Conservation (phyloP, 2,113 vertebrate genomes). For the Centrocercus urophasianus region DNA sequence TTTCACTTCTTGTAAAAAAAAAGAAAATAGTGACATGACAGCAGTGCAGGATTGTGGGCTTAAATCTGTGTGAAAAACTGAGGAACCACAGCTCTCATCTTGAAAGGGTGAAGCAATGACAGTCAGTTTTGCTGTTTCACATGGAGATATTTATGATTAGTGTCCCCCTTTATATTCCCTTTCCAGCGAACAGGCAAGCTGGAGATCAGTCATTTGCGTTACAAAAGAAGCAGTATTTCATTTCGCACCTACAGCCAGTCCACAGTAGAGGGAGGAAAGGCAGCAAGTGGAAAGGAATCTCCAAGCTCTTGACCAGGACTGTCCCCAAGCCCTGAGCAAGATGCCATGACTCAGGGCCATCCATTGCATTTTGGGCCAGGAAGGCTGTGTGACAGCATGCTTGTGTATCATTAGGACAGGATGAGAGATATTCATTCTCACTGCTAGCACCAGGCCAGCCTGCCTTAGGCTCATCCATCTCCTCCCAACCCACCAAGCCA, state of each 20-base stretch:
- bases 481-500: background rate
- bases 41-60: accelerated
- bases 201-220: background rate
- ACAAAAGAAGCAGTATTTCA: background rate
- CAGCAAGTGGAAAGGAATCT: background rate
- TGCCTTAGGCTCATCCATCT: background rate
- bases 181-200: accelerated
- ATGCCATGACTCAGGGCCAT: background rate
- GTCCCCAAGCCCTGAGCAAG: background rate
- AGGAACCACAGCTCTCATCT: background rate
- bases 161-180: background rate
- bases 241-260: accelerated
- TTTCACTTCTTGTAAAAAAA: background rate
- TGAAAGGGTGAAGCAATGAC: background rate
- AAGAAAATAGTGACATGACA: background rate
- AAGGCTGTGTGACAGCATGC: background rate
- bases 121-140: background rate
- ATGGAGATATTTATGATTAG: accelerated
- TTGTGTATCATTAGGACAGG: background rate
- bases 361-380: accelerated
- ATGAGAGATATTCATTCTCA: background rate
- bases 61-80: background rate
- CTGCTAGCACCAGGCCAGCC: background rate
- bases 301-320: background rate
- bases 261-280: background rate